Evolutionary conservation across 2,113 vertebrate species (phyloP), one percentile per base, ranked within the genome.

Genomic region (Muscicapa adusta): DNA sequence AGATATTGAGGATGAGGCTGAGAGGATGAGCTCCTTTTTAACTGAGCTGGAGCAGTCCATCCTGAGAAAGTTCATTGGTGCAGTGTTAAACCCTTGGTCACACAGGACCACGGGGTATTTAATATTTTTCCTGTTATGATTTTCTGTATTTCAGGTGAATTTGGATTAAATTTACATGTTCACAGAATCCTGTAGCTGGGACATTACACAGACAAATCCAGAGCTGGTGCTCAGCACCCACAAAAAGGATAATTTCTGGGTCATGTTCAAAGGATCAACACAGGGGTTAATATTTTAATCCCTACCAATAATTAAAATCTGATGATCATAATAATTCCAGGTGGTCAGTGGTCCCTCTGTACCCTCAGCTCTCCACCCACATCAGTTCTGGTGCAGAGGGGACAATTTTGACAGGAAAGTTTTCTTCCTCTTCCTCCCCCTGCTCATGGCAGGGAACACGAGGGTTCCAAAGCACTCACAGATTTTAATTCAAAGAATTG

Each of bases 61-160:
- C 14, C 25, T 31, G 23, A 31, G 34, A 20, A 74, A 56, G 17
- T 34, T 50, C n/a, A 18, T 2, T 6, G 50, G 56, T 14, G 8
- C 10, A 9, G 6, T 0, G 13, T 17, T 14, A 48, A 68, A 63
- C 20, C 14, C 50, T 29, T 8, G 60, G 51, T 25, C 51, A 34
- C 4, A 2, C 48, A 29, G 40, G 36, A 22, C 12, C 10, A 2
- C 1, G 2, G 0, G 1, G 4, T 36, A 6, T 16, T 68, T 51
- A 18, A 16, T 28, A 6, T 11, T 34, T 66, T 67, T 62, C 20
- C 34, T 25, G 9, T 23, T 57, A 4, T 1, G 10, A 2, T 23
- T 66, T 42, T 70, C 26, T 72, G 5, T n/a, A 10, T 57, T 74
- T 77, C 45, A 28, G 24, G 19, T 33, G 38, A 63, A 63, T 10